These are phyloP conservation scores for Catocala fraxini DNA, from an alignment of 2,888 invertebrate species.

Conservation along the genomic window DNA sequence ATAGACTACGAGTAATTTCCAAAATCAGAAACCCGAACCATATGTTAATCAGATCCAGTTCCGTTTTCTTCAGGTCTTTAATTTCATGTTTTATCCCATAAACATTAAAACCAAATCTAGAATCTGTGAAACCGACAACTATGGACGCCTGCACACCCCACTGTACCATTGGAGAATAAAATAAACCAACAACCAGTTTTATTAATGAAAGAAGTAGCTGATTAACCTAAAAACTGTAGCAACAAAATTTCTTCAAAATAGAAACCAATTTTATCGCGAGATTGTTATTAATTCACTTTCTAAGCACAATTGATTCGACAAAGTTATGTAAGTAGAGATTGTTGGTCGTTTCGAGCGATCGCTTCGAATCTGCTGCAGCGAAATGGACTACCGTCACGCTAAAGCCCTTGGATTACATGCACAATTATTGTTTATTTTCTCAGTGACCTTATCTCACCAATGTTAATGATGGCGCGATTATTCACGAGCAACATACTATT, in stretches of 20 bases:
- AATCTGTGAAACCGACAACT: too few relatives aligned
- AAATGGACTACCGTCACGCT: constrained; percentile 29
- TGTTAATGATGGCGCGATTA: too few relatives aligned
- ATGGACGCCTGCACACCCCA: too few relatives aligned
- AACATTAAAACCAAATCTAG: too few relatives aligned
- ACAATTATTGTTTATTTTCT: not conserved
- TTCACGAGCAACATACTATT: too few relatives aligned
- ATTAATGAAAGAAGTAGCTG: constrained; percentile 15
- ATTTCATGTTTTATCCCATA: too few relatives aligned
- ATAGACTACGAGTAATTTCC: too few relatives aligned
- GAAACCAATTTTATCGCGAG: constrained; percentile 63
- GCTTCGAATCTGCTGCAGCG: not conserved
- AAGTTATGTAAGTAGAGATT: constrained; percentile 53
- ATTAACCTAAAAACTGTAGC: constrained; percentile 46
- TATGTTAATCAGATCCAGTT: too few relatives aligned
- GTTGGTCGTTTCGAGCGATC: constrained; percentile 14
- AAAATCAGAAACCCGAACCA: too few relatives aligned
- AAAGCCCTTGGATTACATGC: constrained; percentile 7
- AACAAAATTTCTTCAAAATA: constrained; percentile 52
- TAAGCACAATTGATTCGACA: constrained; percentile 61
- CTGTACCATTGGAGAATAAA: too few relatives aligned
- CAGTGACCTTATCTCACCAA: too few relatives aligned
- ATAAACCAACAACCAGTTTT: not conserved
- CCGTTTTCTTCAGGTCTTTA: too few relatives aligned
- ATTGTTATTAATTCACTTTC: constrained; percentile 67